Evolutionary conservation across 2,113 vertebrate genomes (phyloP), one percentile per base, ranked within the genome.

Genomic region (Dolichotis patagonum): DNA sequence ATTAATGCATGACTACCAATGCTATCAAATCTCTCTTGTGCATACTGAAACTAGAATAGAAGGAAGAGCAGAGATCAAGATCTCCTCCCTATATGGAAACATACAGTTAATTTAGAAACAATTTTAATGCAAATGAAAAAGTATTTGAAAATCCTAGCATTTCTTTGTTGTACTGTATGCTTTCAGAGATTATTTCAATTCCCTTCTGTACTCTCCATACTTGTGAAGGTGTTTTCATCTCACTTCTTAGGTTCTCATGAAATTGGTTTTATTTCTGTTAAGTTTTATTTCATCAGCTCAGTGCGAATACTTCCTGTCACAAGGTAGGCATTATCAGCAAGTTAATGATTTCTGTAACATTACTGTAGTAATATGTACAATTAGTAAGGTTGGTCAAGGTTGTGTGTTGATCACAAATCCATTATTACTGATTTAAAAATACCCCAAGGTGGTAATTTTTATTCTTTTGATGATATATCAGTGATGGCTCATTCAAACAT

Each of bases 191-290:
- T 93, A 75, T 83, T 91, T 87, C 13, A 9, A 5, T 97, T 65
- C 81, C 35, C 30, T 95, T 95, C 90, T 94, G 6, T 94, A 60
- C 30, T 62, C 38, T 60, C 19, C 83, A 80, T 22, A 82, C 19
- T 85, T 87, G 22, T 49, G 65, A 80, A 28, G 24, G 88, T 67
- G 7, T 87, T 95, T 94, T 95, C 56, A 77, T 35, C 65, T 96
- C 38, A 91, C 30, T 91, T 22, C 35, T 94, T 91, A 86, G 63
- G 14, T 63, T 90, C 67, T 81, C 49, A 24, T 62, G 69, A 98
- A 90, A 89, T 30, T 84, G 43, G 63, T 94, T 88, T 60, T 94
- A 88, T 97, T 97, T 71, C 65, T 85, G 62, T 69, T 38, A 71
- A 94, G 52, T 85, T 88, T 97, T 30, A 96, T 84, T 71, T 93